Evolutionary conservation across 2,888 invertebrate species (phyloP).

Genomic region (Anoncus sp.): DNA sequence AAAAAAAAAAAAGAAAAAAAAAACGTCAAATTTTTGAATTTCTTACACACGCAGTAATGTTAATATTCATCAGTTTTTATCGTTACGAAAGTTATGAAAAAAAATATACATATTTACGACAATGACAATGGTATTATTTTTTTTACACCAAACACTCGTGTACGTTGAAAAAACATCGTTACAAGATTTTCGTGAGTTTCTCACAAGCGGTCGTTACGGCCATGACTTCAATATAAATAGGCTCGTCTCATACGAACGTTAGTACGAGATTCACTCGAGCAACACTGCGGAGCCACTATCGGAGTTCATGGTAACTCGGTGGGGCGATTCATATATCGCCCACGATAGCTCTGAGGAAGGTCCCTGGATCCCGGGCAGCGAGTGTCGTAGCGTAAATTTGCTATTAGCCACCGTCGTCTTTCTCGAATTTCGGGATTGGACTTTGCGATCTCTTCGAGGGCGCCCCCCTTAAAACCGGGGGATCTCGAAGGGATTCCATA

Average conservation of each 20-base stretch:
- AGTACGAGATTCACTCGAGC: constrained; percentile 78
- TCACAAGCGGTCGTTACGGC: constrained; percentile 64
- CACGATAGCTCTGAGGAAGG: constrained; percentile 85
- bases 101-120: constrained; percentile 44
- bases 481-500: constrained; percentile 30
- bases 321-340: constrained; percentile 60
- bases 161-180: constrained; percentile 25
- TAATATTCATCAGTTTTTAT: constrained; percentile 30
- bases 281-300: constrained; percentile 82
- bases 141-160: constrained; percentile 41
- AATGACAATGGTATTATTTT: constrained; percentile 40
- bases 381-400: constrained; percentile 82
- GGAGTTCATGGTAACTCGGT: constrained; percentile 80
- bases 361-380: constrained; percentile 85
- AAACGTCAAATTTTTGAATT: constrained; percentile 25
- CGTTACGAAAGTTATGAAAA: constrained; percentile 10
- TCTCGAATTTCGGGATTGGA: constrained; percentile 69
- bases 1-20: constrained; percentile 22
- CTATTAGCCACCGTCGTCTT: constrained; percentile 80
- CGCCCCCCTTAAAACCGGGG: neutral
- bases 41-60: constrained; percentile 22
- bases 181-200: constrained; percentile 62
- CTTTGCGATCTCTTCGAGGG: constrained; percentile 40
- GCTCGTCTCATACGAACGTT: rapidly evolving
- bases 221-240: constrained; percentile 58